Conservation (phyloP, 2,113 vertebrate species). For the Porphyrio hochstetteri region DNA sequence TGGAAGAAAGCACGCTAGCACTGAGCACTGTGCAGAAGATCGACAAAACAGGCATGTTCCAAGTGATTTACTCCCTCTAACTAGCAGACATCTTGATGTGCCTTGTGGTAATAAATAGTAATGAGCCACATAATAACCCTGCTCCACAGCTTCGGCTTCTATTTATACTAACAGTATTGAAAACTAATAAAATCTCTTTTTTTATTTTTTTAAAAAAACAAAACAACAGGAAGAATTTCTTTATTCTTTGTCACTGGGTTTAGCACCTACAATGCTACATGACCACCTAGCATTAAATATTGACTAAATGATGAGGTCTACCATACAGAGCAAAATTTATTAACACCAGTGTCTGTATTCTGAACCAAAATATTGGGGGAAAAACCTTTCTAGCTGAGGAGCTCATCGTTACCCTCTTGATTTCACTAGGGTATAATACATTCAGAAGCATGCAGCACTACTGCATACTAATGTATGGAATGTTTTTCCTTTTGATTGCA, state of each 20-base stretch:
- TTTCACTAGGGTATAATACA: conserved; percentile 9
- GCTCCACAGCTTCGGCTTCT: neutral
- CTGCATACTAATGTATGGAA: neutral
- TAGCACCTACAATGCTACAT: neutral
- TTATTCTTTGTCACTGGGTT: neutral
- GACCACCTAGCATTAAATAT: neutral
- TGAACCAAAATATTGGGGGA: neutral
- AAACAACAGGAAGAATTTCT: neutral
- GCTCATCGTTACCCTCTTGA: conserved; percentile 16
- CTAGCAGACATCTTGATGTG: neutral
- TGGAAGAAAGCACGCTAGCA: neutral
- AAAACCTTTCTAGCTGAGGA: conserved; percentile 14
- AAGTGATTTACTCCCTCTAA: neutral
- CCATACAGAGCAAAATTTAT: neutral
- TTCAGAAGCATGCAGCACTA: neutral
- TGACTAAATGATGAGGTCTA: neutral
- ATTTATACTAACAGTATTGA: neutral
- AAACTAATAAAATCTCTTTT: neutral
- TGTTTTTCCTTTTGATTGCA: neutral
- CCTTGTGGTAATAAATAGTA: neutral
- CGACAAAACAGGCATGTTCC: neutral
- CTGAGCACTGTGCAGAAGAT: neutral
- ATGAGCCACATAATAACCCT: neutral
- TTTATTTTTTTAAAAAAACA: neutral
- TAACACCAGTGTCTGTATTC: neutral